These are phyloP conservation scores for Goniozus legneri DNA, from an alignment of 1,140 invertebrate genomes.

Conservation along the genomic window DNA sequence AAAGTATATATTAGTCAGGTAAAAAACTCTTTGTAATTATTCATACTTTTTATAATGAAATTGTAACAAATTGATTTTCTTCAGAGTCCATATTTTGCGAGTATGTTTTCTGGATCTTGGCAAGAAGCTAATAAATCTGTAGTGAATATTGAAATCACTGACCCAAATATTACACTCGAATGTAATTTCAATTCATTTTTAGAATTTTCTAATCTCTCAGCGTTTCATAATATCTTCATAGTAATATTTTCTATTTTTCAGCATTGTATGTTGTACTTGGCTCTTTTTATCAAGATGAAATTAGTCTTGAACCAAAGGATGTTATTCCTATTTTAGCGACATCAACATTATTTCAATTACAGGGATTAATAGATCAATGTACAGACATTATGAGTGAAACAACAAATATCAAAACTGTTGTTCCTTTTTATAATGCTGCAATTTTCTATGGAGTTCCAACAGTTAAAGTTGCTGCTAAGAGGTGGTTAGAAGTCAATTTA, in stretches of 20 bases:
- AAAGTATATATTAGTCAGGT: conserved; percentile 75
- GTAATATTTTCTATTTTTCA: conserved; percentile 27
- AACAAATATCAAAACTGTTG: conserved; percentile 68
- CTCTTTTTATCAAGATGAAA: conserved; percentile 76
- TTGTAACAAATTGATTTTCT: neutral
- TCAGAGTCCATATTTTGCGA: conserved; percentile 77
- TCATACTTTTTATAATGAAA: neutral
- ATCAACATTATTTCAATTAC: conserved; percentile 74
- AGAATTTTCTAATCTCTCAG: neutral
- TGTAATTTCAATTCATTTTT: no score
- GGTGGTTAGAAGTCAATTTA: conserved; percentile 71
- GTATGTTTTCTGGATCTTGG: conserved; percentile 84
- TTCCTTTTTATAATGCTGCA: conserved; percentile 67
- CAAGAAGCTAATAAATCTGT: conserved; percentile 66
- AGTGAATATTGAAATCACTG: conserved; percentile 69
- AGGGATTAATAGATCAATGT: conserved; percentile 74
- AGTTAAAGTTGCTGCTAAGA: conserved; percentile 62
- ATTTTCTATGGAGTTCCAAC: conserved; percentile 65
- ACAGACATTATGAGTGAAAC: conserved; percentile 73
- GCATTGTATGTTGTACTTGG: conserved; percentile 72
- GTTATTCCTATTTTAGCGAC: conserved; percentile 72
- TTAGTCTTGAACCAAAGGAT: conserved; percentile 67
- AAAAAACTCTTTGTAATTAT: conserved; percentile 10
- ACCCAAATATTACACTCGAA: conserved; percentile 70
- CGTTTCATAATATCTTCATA: neutral